A percentile compares a stretch with the other conserved stretches of the same genome.
Evolutionary conservation across 2,797 vertebrate species (phyloP).

Genomic region (Spheniscus humboldti): DNA sequence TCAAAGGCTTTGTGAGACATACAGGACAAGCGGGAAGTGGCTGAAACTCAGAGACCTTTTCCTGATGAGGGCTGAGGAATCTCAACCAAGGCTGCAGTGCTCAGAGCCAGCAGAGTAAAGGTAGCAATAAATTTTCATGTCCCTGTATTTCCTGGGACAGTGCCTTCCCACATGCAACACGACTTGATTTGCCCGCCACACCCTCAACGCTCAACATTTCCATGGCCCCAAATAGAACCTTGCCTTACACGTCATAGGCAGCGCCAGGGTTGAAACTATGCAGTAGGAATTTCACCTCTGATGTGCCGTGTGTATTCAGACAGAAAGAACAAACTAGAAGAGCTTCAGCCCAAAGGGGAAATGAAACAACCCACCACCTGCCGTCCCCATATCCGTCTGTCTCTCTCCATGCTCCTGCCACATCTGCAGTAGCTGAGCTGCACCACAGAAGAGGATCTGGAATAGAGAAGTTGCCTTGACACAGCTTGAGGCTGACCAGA

Average conservation of each 20-base stretch:
- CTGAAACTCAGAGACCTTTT: neutral
- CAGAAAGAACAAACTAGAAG: neutral
- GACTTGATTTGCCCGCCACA: rapidly evolving
- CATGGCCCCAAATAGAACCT: rapidly evolving
- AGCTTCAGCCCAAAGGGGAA: neutral
- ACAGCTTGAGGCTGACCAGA: neutral
- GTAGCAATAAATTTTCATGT: neutral
- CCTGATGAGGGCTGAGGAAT: neutral
- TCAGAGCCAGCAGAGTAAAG: neutral
- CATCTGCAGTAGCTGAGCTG: neutral
- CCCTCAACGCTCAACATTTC: neutral
- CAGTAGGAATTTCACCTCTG: neutral
- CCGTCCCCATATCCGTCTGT: rapidly evolving
- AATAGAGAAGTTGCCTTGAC: neutral
- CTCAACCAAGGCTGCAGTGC: neutral
- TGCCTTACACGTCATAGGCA: neutral
- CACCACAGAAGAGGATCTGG: neutral
- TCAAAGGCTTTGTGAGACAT: neutral
- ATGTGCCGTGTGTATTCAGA: rapidly evolving
- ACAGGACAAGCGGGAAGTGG: neutral
- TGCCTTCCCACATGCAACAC: neutral
- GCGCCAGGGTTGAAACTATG: rapidly evolving
- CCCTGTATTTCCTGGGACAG: neutral
- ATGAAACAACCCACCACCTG: neutral
- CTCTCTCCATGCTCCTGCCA: neutral